Percentiles rank a stretch among this genome's conserved stretches.
Evolutionary conservation across 2,888 invertebrate species (phyloP).

Genomic region (Melipona bicolor): DNA sequence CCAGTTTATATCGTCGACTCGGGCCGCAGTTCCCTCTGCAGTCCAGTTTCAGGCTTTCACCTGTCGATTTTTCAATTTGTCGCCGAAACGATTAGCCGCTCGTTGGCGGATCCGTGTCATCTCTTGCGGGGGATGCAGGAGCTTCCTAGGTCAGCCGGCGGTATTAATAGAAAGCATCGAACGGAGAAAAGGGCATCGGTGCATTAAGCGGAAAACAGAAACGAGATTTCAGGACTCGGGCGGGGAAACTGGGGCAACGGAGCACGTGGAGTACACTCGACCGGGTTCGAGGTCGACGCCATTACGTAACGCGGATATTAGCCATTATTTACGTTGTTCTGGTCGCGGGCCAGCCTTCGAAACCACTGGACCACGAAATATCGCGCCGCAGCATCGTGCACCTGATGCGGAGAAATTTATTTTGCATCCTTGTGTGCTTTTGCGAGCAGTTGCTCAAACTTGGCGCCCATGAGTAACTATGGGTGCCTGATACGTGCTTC

Average conservation of each 20-base stretch:
- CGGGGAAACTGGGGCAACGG: conserved; percentile 58
- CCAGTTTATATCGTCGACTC: neutral
- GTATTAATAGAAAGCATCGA: conserved; percentile 28
- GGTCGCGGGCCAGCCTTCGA: conserved; percentile 60
- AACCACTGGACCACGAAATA: conserved; percentile 52
- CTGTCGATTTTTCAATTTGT: neutral
- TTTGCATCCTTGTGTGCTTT: no score
- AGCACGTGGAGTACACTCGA: conserved; percentile 59
- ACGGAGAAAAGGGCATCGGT: conserved; percentile 23
- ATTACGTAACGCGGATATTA: conserved; percentile 66
- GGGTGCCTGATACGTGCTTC: no score
- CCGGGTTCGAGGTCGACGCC: conserved; percentile 66
- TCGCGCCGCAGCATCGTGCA: conserved; percentile 29
- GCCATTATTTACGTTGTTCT: conserved; percentile 66
- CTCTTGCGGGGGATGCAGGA: neutral
- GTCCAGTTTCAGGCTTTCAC: neutral
- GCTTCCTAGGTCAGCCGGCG: conserved; percentile 1
- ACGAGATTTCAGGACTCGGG: conserved; percentile 48
- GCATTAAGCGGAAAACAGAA: conserved; percentile 37
- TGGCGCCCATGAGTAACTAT: no score
- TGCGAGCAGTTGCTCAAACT: no score
- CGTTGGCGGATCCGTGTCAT: conserved; percentile 9
- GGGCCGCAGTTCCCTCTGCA: neutral
- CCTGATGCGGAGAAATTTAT: no score
- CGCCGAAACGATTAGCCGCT: neutral